phyloP scores from a whole-genome alignment of 2,888 invertebrate species.

The Drosophila hawaiiensis region DNA sequence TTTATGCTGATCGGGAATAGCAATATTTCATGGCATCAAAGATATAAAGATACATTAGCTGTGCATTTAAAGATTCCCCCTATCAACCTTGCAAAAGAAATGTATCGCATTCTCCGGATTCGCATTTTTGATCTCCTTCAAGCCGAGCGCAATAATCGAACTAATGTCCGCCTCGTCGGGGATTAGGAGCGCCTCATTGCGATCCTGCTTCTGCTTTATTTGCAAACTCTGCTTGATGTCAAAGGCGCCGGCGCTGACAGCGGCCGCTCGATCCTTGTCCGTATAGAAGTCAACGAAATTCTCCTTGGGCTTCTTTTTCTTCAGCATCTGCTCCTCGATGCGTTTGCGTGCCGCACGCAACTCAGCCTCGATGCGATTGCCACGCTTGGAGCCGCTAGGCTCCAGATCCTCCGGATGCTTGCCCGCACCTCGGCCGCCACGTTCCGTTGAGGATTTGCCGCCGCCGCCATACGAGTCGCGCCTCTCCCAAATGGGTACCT shows the following conservation, averaged over 20 bases:
- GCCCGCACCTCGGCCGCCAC: slow-evolving; percentile 48
- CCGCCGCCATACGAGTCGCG: slow-evolving; percentile 64
- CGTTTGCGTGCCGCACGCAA: slow-evolving; percentile 75
- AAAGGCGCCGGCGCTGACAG: slow-evolving; percentile 91
- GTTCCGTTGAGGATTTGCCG: slow-evolving; percentile 43
- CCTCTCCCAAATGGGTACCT: slow-evolving; percentile 62
- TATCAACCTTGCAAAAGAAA: slow-evolving; percentile 91
- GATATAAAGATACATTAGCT: neutral
- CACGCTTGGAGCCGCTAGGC: slow-evolving; percentile 55
- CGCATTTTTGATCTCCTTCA: slow-evolving; percentile 91
- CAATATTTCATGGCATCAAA: neutral
- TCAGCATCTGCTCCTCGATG: slow-evolving; percentile 77
- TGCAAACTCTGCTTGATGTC: slow-evolving; percentile 95
- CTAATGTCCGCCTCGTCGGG: slow-evolving; percentile 92
- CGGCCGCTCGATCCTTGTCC: slow-evolving; percentile 95
- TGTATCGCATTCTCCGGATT: slow-evolving; percentile 90
- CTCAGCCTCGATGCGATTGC: slow-evolving; percentile 79
- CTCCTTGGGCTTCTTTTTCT: slow-evolving; percentile 83
- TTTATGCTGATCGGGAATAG: neutral
- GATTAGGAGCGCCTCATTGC: slow-evolving; percentile 89
- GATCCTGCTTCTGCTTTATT: slow-evolving; percentile 92
- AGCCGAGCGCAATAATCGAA: slow-evolving; percentile 90
- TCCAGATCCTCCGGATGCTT: slow-evolving; percentile 64
- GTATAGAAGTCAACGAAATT: slow-evolving; percentile 92
- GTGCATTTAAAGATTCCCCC: neutral